Conservation (phyloP, 1,140 invertebrate species). For the Daktulosphaira vitifoliae region DNA sequence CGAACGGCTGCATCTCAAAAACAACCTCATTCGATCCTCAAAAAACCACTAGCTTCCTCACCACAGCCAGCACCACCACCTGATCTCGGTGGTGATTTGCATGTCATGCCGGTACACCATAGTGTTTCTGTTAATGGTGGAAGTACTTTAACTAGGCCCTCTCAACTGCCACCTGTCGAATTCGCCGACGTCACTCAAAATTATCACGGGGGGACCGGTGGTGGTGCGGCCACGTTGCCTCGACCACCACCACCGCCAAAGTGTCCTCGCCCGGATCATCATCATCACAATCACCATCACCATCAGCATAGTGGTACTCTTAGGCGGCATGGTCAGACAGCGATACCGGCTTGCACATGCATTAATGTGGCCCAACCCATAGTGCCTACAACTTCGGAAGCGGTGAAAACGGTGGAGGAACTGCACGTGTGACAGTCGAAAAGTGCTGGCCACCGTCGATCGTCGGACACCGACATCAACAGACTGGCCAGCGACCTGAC, state of each 20-base stretch:
- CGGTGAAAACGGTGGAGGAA: constrained; percentile 30
- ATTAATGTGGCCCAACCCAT: neutral
- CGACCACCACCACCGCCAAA: constrained; percentile 38
- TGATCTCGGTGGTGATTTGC: neutral
- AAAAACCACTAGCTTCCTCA: constrained; percentile 10
- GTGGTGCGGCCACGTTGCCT: constrained; percentile 33
- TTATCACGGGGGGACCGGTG: constrained; percentile 3
- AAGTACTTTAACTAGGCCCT: neutral
- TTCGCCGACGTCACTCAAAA: constrained; percentile 36
- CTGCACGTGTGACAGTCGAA: constrained; percentile 39
- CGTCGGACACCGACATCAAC: constrained; percentile 15
- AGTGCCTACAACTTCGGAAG: neutral
- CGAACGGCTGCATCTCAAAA: constrained; percentile 27
- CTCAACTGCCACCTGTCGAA: constrained; percentile 36
- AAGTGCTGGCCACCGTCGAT: constrained; percentile 25
- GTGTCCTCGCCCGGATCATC: constrained; percentile 26
- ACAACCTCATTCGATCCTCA: constrained; percentile 36
- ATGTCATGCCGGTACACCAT: neutral
- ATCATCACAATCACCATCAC: constrained; percentile 8
- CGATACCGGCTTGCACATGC: constrained; percentile 16
- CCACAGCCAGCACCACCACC: neutral
- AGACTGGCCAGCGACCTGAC: constrained; percentile 37
- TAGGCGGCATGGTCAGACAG: constrained; percentile 21
- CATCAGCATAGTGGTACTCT: constrained; percentile 5
- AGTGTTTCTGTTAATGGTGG: neutral